A percentile compares a stretch with the other conserved stretches of the same genome.
Evolutionary conservation across 1,140 invertebrate genomes (phyloP).

Genomic region (Fopius arisanus): DNA sequence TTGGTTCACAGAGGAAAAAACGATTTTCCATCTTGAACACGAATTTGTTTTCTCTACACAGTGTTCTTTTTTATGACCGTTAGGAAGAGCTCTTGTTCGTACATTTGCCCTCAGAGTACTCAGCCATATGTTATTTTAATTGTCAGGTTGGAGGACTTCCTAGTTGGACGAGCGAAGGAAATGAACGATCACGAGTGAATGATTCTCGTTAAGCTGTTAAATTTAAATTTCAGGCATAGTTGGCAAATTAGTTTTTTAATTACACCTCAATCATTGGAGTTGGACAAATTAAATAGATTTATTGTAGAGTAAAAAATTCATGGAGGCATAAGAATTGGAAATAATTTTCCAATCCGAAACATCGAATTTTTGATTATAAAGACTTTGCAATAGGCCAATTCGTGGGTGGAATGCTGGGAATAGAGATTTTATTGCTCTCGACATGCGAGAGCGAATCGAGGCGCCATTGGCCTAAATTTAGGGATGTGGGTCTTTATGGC

Average conservation of each 20-base stretch:
- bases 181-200: not conserved
- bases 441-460: not conserved
- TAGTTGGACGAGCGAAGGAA: not conserved
- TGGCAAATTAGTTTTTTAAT: not conserved
- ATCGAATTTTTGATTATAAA: no score
- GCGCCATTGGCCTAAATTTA: not conserved
- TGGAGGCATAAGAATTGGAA: no score
- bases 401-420: not conserved
- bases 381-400: not conserved
- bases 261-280: not conserved
- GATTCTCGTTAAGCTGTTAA: not conserved
- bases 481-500: slow-evolving; percentile 13
- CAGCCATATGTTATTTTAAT: not conserved
- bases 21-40: no score
- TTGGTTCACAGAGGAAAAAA: no score
- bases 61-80: no score
- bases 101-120: no score
- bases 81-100: no score
- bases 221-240: not conserved
- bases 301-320: not conserved
- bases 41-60: no score
- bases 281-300: not conserved
- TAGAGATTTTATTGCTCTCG: not conserved
- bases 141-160: not conserved
- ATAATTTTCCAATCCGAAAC: no score